Evolutionary conservation across 2,888 invertebrate genomes (phyloP).

Genomic region (Laspeyria flexula): DNA sequence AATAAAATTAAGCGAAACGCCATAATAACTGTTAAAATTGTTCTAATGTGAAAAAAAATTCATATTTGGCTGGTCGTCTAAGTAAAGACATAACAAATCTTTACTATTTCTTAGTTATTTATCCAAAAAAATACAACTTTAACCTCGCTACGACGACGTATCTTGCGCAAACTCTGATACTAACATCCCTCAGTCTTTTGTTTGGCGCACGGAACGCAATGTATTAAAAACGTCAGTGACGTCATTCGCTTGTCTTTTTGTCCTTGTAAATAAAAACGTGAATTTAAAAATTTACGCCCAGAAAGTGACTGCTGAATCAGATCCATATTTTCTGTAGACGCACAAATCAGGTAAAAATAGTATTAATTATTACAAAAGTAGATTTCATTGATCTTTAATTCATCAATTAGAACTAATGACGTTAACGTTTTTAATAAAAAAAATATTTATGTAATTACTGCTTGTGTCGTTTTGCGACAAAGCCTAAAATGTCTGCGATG

Average conservation of each 20-base stretch:
- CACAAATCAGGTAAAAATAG: constrained; percentile 25
- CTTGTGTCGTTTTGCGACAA: constrained; percentile 4
- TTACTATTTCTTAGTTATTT: no score
- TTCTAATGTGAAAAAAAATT: no score
- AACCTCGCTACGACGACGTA: no score
- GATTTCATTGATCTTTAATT: not conserved
- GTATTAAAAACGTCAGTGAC: constrained; percentile 45
- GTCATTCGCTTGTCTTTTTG: constrained; percentile 47
- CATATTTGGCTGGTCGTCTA: no score
- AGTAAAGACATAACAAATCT: no score
- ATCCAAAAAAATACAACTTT: no score
- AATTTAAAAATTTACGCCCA: constrained; percentile 48
- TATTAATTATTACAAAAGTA: not conserved
- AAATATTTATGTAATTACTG: no score
- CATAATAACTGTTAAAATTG: no score
- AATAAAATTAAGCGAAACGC: not conserved
- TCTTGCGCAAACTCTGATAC: no score
- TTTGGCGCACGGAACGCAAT: constrained; percentile 16
- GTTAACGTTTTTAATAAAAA: constrained; percentile 6
- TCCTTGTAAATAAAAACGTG: constrained; percentile 58
- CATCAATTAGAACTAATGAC: not conserved
- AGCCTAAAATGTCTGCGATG: constrained; percentile 13
- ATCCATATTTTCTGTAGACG: constrained; percentile 14
- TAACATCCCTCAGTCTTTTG: not conserved
- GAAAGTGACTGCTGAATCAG: constrained; percentile 26